Conservation (phyloP, 2,797 vertebrate genomes). For the Pangasius macronema region DNA sequence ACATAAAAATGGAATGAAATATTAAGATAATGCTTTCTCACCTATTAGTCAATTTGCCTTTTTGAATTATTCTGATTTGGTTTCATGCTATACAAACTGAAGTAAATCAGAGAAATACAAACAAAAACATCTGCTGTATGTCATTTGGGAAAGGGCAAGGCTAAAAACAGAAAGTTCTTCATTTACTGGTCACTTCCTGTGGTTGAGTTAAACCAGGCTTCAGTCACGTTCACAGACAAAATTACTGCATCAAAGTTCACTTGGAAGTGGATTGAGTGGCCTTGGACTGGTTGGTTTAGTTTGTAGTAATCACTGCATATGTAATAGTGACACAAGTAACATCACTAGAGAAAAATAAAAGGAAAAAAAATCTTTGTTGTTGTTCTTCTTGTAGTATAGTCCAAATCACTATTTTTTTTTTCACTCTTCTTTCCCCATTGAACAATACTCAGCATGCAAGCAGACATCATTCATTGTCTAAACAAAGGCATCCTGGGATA, state of each 20-base stretch:
- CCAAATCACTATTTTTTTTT: neutral
- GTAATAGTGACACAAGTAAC: neutral
- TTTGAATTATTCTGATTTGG: neutral
- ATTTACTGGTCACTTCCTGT: neutral
- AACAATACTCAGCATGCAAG: neutral
- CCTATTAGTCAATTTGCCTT: neutral
- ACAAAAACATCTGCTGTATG: neutral
- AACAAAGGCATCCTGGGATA: conserved; percentile 33
- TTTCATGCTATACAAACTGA: neutral
- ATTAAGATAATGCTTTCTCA: neutral
- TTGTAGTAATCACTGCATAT: neutral
- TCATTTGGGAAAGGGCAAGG: neutral
- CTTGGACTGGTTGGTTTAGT: neutral
- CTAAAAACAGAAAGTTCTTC: neutral
- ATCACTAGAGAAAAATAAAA: neutral
- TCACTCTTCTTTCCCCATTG: neutral
- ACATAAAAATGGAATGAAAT: neutral
- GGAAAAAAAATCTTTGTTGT: neutral
- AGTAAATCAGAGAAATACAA: neutral
- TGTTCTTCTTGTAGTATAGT: neutral
- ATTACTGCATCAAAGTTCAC: neutral
- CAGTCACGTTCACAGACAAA: neutral
- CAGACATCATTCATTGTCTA: conserved; percentile 12
- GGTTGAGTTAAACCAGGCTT: neutral
- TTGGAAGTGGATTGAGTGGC: neutral